These are phyloP conservation scores for Calameuta filiformis DNA, from an alignment of 2,888 invertebrate genomes.

Conservation along the genomic window DNA sequence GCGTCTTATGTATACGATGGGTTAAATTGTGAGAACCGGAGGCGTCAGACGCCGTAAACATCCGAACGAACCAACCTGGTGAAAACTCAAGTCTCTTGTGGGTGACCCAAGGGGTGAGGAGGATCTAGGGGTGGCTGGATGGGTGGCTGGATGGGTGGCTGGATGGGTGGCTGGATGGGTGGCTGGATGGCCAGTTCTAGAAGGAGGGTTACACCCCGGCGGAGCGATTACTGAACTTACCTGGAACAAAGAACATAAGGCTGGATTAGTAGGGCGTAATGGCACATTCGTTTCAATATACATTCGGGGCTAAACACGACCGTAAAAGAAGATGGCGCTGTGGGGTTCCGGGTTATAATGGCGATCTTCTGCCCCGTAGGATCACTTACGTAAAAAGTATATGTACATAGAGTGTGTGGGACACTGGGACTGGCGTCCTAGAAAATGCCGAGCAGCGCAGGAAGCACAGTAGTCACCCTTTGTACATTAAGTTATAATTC, in stretches of 20 bases:
- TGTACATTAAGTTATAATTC: no score
- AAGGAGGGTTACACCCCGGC: constrained; percentile 11
- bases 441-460: no score
- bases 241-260: constrained; percentile 38
- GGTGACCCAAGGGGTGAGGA: background rate
- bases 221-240: constrained; percentile 35
- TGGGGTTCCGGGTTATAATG: constrained; percentile 8
- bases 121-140: background rate
- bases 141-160: background rate
- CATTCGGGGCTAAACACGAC: constrained; percentile 10
- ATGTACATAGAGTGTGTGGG: no score
- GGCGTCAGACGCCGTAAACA: no score
- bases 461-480: no score
- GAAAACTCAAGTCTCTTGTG: background rate
- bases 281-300: constrained; percentile 19
- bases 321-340: constrained; percentile 18
- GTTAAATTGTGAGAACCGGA: no score
- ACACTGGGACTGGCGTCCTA: no score
- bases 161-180: background rate
- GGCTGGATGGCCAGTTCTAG: background rate
- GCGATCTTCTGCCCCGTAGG: no score
- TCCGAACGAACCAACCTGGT: background rate
- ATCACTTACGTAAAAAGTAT: no score
- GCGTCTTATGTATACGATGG: no score
- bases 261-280: constrained; percentile 25